phyloP scores from a whole-genome alignment of 2,113 vertebrate genomes.

The Otus sunia region DNA sequence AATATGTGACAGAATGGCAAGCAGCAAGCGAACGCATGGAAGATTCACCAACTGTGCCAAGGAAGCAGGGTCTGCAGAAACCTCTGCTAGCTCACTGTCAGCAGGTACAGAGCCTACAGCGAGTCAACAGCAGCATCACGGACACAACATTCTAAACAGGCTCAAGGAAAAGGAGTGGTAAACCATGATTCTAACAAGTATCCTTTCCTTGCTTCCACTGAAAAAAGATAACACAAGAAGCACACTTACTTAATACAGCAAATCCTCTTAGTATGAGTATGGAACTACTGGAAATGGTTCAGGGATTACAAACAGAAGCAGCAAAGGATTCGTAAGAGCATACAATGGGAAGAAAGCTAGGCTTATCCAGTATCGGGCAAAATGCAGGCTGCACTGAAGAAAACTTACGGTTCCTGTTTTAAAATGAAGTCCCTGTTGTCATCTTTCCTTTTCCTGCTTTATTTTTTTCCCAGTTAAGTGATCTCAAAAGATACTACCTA shows the following conservation, averaged over 20 bases:
- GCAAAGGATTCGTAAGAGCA: neutral
- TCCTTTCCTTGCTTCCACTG: neutral
- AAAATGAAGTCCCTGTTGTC: neutral
- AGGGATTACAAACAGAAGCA: neutral
- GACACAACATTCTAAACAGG: too few species aligned
- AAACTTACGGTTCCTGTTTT: neutral
- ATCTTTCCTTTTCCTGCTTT: neutral
- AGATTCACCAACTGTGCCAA: neutral
- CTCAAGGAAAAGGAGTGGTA: neutral
- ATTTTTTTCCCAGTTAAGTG: neutral
- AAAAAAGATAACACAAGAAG: neutral
- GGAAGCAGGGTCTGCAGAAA: neutral
- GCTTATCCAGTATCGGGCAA: neutral
- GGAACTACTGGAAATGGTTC: neutral
- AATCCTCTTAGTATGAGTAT: neutral
- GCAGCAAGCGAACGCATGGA: fast-evolving
- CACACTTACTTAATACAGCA: neutral
- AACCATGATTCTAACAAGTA: neutral
- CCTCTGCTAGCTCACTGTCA: neutral
- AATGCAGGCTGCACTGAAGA: neutral
- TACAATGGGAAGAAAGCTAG: neutral
- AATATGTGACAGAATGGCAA: fast-evolving
- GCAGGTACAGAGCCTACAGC: neutral
- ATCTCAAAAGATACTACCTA: neutral
- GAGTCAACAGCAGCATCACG: neutral